phyloP scores from a whole-genome alignment of 2,888 invertebrate genomes.

The Timema cristinae region DNA sequence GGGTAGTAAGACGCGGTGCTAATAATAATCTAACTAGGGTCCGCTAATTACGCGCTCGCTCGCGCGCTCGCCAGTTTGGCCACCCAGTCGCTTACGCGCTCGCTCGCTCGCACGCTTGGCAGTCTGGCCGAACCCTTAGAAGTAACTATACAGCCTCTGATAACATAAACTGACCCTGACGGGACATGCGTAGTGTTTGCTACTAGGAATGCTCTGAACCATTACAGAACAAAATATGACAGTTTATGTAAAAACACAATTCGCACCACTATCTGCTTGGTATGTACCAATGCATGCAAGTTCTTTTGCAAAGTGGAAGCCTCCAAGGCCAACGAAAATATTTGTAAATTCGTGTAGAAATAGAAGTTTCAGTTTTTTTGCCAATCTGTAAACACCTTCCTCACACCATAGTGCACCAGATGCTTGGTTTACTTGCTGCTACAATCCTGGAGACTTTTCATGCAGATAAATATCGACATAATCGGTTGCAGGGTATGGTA shows the following conservation, averaged over 20 bases:
- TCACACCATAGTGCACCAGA: background rate
- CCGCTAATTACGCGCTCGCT: too few relatives aligned
- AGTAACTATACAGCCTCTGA: too few relatives aligned
- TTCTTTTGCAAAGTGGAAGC: background rate
- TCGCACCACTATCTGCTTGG: background rate
- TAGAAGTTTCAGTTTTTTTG: background rate
- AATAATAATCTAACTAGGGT: too few relatives aligned
- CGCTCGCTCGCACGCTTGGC: too few relatives aligned
- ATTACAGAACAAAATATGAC: background rate
- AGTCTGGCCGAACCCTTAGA: too few relatives aligned
- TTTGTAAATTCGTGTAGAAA: background rate
- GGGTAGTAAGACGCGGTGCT: too few relatives aligned
- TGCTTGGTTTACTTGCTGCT: background rate
- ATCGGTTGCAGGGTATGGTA: too few relatives aligned
- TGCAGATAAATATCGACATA: background rate
- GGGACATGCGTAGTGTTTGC: too few relatives aligned
- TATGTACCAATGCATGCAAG: slow-evolving; percentile 1
- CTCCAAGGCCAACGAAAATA: background rate
- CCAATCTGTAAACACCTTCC: slow-evolving; percentile 3
- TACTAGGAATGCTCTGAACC: too few relatives aligned
- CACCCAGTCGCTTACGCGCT: too few relatives aligned
- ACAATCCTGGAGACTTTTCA: background rate
- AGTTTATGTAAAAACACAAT: background rate
- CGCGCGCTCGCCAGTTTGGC: too few relatives aligned
- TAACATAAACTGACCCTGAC: too few relatives aligned